phyloP scores from a whole-genome alignment of 2,888 invertebrate genomes.

The Fragum fragum region DNA sequence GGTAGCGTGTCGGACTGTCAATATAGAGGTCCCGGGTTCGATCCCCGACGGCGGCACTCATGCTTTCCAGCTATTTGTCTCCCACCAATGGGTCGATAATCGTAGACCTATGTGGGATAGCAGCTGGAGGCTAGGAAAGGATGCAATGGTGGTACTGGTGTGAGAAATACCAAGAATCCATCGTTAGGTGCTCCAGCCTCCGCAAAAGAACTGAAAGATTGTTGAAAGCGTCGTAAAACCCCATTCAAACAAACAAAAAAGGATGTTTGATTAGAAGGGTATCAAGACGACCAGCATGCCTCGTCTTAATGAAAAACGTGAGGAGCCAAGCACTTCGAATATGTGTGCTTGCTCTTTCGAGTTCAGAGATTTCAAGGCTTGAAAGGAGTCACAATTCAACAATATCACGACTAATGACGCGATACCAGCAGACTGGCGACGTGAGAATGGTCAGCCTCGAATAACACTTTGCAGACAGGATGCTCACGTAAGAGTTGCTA shows the following conservation, averaged over 20 bases:
- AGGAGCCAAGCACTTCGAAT: constrained; percentile 2
- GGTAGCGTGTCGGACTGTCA: too few species aligned
- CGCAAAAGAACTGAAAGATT: too few species aligned
- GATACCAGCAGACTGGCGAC: background rate
- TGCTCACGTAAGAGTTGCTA: background rate
- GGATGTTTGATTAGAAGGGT: background rate
- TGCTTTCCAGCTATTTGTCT: too few species aligned
- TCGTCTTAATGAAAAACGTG: background rate
- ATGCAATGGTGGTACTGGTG: too few species aligned
- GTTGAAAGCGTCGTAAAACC: too few species aligned
- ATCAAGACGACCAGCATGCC: background rate
- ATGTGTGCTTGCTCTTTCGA: background rate
- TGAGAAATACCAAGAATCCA: too few species aligned
- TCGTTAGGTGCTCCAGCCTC: too few species aligned
- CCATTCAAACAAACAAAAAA: background rate
- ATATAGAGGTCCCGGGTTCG: too few species aligned
- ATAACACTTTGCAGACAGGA: background rate
- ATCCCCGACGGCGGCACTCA: too few species aligned
- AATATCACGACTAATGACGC: background rate
- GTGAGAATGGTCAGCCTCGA: constrained; percentile 10
- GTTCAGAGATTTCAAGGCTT: background rate
- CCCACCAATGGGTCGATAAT: too few species aligned
- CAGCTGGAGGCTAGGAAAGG: too few species aligned
- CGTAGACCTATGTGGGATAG: too few species aligned
- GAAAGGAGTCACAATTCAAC: background rate